phyloP scores from a whole-genome alignment of 2,888 invertebrate species.

The Cacoxenus indagator region DNA sequence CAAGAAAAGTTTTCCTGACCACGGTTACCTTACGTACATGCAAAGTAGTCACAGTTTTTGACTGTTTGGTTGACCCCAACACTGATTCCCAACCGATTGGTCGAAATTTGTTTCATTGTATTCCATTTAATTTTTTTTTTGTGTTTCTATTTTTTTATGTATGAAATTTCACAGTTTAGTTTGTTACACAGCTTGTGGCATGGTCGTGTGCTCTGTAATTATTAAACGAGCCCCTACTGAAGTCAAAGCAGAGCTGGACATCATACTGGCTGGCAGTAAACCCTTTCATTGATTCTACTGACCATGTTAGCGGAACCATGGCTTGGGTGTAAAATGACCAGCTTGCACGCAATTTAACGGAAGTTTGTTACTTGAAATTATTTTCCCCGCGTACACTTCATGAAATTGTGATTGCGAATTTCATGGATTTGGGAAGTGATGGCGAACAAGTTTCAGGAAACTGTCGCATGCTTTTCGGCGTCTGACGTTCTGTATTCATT shows the following conservation, averaged over 20 bases:
- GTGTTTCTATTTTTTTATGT: background rate
- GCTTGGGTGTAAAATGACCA: conserved; percentile 46
- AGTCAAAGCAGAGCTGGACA: background rate
- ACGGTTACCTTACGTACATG: too few relatives aligned
- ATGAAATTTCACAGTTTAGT: conserved; percentile 39
- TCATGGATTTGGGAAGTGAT: too few relatives aligned
- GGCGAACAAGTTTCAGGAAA: too few relatives aligned
- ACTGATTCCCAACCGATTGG: too few relatives aligned
- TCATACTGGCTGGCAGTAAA: conserved; percentile 4
- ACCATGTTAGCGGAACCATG: background rate
- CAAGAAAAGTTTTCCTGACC: too few relatives aligned
- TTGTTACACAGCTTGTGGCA: conserved; percentile 29
- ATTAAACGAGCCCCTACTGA: background rate
- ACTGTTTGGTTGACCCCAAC: too few relatives aligned
- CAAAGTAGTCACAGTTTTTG: too few relatives aligned
- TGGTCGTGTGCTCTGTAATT: conserved; percentile 11
- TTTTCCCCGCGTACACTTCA: conserved; percentile 12
- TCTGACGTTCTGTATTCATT: too few relatives aligned
- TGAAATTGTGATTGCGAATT: conserved; percentile 2
- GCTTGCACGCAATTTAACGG: conserved; percentile 49
- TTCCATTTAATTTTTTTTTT: too few relatives aligned
- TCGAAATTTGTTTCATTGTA: too few relatives aligned
- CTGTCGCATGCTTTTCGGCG: too few relatives aligned
- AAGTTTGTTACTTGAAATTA: conserved; percentile 38
- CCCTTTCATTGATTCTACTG: conserved; percentile 26